These are phyloP conservation scores for Halocaridina rubra DNA, from an alignment of 2,888 invertebrate genomes.

Conservation along the genomic window DNA sequence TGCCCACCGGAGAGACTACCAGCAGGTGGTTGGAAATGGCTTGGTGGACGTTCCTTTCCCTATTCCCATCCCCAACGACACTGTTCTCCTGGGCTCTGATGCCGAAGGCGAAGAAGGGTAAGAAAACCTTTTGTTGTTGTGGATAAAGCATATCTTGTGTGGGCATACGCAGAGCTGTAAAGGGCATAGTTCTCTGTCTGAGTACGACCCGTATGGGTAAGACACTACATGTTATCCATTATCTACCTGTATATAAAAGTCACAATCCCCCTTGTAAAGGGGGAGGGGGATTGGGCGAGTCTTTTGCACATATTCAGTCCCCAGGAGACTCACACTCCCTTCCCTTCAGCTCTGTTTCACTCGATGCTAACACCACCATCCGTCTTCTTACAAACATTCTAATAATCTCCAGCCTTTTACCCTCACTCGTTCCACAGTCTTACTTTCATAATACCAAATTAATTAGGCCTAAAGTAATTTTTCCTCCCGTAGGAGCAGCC, in stretches of 20 bases:
- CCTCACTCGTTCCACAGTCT: not conserved
- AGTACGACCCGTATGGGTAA: too few relatives aligned
- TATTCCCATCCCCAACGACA: conserved; percentile 62
- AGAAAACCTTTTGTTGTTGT: not conserved
- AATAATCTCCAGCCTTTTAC: not conserved
- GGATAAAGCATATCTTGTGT: not conserved
- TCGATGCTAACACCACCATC: not conserved
- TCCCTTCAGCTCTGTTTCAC: not conserved
- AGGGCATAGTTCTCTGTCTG: too few relatives aligned
- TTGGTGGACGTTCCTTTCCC: conserved; percentile 57
- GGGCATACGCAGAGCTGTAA: not conserved
- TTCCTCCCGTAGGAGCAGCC: conserved; percentile 46
- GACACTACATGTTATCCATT: too few relatives aligned
- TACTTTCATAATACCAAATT: too few relatives aligned
- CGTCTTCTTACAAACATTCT: not conserved
- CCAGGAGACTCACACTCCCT: too few relatives aligned
- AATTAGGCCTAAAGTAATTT: too few relatives aligned
- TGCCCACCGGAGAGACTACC: conserved; percentile 46
- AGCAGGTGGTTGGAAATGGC: conserved; percentile 55
- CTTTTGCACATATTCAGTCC: too few relatives aligned
- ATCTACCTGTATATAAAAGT: too few relatives aligned
- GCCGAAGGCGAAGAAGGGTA: conserved; percentile 24
- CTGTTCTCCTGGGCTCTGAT: conserved; percentile 51
- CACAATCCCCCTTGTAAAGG: too few relatives aligned
- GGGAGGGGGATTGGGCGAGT: too few relatives aligned